A percentile compares a stretch with the other conserved stretches of the same genome.
Conservation (phyloP, 2,888 invertebrate species). For the Dryomyza anilis region DNA sequence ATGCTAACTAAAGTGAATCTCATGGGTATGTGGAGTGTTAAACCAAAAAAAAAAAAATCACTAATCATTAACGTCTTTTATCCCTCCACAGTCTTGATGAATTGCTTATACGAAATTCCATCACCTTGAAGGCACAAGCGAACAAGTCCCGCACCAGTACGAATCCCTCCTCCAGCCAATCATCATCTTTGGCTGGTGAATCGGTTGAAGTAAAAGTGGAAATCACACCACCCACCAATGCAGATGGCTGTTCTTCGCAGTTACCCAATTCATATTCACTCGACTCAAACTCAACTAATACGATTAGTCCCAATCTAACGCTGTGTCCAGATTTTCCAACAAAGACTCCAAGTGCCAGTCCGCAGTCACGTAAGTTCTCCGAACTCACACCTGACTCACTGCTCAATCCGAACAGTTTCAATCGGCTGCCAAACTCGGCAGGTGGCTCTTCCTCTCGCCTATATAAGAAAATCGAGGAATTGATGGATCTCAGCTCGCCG, state of each 20-base stretch:
- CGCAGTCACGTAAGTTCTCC: slow-evolving; percentile 56
- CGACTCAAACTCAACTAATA: slow-evolving; percentile 59
- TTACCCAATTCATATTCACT: slow-evolving; percentile 58
- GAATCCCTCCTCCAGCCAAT: slow-evolving; percentile 61
- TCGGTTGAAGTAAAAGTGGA: slow-evolving; percentile 61
- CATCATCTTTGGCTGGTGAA: slow-evolving; percentile 60
- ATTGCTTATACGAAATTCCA: slow-evolving; percentile 63
- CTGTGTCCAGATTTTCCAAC: slow-evolving; percentile 54
- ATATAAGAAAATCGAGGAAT: slow-evolving; percentile 61
- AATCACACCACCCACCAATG: slow-evolving; percentile 59
- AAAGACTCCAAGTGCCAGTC: slow-evolving; percentile 53
- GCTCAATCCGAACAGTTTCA: slow-evolving; percentile 58
- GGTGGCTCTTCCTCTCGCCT: slow-evolving; percentile 58
- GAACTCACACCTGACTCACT: slow-evolving; percentile 58
- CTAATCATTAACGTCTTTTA: not conserved
- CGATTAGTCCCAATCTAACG: slow-evolving; percentile 55
- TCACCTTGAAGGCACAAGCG: slow-evolving; percentile 60
- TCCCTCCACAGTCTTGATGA: slow-evolving; percentile 66
- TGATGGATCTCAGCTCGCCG: slow-evolving; percentile 72
- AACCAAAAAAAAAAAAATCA: not conserved
- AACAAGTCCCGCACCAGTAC: slow-evolving; percentile 58
- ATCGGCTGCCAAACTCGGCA: slow-evolving; percentile 54
- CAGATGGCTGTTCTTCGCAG: slow-evolving; percentile 49
- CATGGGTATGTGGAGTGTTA: slow-evolving; percentile 67
- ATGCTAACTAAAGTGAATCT: slow-evolving; percentile 63